Evolutionary conservation across 2,113 vertebrate genomes (phyloP).

Genomic region (Montifringilla adamsi): DNA sequence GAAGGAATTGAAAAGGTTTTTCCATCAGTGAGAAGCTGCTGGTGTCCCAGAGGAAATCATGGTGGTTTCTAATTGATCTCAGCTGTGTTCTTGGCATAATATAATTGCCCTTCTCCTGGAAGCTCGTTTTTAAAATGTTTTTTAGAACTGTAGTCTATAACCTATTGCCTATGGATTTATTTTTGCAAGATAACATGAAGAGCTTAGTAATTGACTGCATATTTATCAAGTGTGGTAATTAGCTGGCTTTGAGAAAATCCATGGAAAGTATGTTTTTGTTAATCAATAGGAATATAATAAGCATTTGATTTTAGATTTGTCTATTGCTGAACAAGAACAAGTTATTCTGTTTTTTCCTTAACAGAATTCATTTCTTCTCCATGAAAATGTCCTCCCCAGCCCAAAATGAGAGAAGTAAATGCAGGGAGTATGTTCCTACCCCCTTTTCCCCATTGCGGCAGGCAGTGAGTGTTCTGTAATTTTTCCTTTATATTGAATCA

Average conservation of each 20-base stretch:
- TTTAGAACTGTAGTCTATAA: background rate
- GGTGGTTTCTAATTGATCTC: constrained; percentile 5
- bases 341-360: background rate
- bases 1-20: background rate
- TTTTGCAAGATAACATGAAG: background rate
- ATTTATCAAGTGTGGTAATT: constrained; percentile 13
- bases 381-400: background rate
- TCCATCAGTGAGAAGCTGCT: constrained; percentile 10
- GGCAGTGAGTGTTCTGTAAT: background rate
- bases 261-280: background rate
- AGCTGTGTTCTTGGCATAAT: background rate
- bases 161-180: background rate
- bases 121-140: background rate
- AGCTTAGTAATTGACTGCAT: background rate
- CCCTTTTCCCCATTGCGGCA: background rate
- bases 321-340: background rate
- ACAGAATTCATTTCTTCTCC: background rate
- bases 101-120: background rate
- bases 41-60: constrained; percentile 10
- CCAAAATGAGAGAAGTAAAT: background rate
- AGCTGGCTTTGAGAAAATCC: background rate
- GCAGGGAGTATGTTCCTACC: background rate
- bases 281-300: background rate
- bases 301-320: background rate
- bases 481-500: background rate